Evolutionary conservation across 2,888 invertebrate genomes (phyloP).

Genomic region (Carcina quercana): DNA sequence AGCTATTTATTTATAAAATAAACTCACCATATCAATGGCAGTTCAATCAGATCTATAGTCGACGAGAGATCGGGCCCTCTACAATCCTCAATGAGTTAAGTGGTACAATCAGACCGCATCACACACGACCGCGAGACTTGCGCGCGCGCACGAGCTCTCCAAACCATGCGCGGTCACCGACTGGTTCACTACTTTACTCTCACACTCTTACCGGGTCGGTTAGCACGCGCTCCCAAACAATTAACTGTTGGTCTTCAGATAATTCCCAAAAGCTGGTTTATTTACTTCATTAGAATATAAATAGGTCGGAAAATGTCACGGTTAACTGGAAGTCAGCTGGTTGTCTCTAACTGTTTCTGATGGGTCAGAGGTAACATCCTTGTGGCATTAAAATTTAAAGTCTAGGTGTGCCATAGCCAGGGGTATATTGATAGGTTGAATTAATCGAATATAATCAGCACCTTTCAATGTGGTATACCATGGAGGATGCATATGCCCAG

Average conservation of each 20-base stretch:
- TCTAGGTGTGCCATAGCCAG: too few species aligned
- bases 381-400: too few species aligned
- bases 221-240: slow-evolving; percentile 6
- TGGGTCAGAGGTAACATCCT: too few species aligned
- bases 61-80: slow-evolving; percentile 31
- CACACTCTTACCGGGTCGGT: slow-evolving; percentile 6
- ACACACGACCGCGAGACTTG: slow-evolving; percentile 26
- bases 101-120: slow-evolving; percentile 51
- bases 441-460: too few species aligned
- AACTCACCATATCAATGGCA: slow-evolving; percentile 43
- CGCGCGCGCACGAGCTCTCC: slow-evolving; percentile 36
- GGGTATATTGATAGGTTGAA: too few species aligned
- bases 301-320: slow-evolving; percentile 5
- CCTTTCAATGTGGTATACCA: too few species aligned
- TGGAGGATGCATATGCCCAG: too few species aligned
- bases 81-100: slow-evolving; percentile 38
- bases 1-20: too few species aligned
- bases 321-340: too few species aligned
- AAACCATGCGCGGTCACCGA: slow-evolving; percentile 39
- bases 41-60: too few species aligned
- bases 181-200: slow-evolving; percentile 27
- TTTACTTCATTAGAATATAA: slow-evolving; percentile 1
- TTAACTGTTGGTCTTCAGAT: background rate
- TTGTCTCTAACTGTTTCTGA: too few species aligned
- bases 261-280: background rate